Conservation (phyloP, 2,888 invertebrate species). For the Pterobdella sp. region DNA sequence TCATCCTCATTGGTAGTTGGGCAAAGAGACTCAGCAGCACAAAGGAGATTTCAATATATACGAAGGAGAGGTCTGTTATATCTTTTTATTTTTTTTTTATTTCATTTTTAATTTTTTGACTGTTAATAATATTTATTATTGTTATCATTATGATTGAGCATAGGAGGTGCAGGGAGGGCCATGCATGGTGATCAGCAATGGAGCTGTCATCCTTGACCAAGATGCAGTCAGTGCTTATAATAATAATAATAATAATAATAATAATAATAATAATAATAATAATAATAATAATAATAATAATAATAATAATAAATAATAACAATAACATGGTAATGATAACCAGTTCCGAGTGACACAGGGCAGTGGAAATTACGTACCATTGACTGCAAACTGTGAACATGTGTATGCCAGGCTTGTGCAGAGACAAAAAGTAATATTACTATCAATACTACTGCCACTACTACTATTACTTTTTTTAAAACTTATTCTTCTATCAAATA, state of each 20-base stretch:
- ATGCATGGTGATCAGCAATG: conserved; percentile 81
- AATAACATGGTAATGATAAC: too few relatives aligned
- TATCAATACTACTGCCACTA: too few relatives aligned
- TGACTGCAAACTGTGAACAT: conserved; percentile 65
- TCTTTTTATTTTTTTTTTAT: not conserved
- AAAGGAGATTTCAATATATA: conserved; percentile 72
- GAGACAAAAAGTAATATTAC: conserved; percentile 53
- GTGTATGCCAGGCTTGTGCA: conserved; percentile 62
- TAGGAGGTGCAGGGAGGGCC: conserved; percentile 66
- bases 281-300: not conserved
- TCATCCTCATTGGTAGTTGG: conserved; percentile 44
- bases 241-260: too few relatives aligned
- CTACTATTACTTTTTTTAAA: too few relatives aligned
- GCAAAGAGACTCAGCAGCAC: conserved; percentile 82
- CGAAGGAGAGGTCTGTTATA: conserved; percentile 16
- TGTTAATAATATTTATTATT: conserved; percentile 4
- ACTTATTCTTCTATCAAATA: too few relatives aligned
- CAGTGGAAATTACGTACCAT: conserved; percentile 75
- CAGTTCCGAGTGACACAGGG: conserved; percentile 80
- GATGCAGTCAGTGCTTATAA: conserved; percentile 54
- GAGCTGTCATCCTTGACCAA: conserved; percentile 83
- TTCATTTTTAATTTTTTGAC: not conserved
- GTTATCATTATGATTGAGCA: not conserved
- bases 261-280: too few relatives aligned
- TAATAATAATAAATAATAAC: too few relatives aligned